Evolutionary conservation across 1,140 invertebrate genomes (phyloP), one percentile per base, ranked within the genome.

Genomic region (Geopemphigus sp.): DNA sequence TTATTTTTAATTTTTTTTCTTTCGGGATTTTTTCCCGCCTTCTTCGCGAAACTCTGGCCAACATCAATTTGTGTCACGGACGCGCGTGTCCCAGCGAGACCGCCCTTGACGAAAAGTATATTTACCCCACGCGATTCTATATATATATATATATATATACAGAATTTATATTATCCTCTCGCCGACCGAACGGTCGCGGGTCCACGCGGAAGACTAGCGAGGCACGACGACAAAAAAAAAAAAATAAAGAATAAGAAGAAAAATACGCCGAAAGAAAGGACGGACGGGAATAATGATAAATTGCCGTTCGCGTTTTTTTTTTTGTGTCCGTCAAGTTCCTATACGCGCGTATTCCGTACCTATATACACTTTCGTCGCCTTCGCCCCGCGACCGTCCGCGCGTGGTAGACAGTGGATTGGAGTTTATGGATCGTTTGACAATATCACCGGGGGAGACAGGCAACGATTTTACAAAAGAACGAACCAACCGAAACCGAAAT

Each of bases 281-380:
- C n/a, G n/a, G n/a, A n/a, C n/a, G n/a, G n/a, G 45, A 26, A 74
- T 74, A 74, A 74, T 74, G 72, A 74, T 74, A 74, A 74, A 74
- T 74, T 59, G 53, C 72, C 29, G 5, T 39, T 14, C 5, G 72
- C 53, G 29, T 74, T 74, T 74, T 74, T 45, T 74, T 32, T 17
- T 14, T 11, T n/a, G 39, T n/a, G 29, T 19, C 19, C 32, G 3
- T 1, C 63, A 10, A 17, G 15, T 14, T 53, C 47, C 39, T 12
- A 12, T 6, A 0, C 17, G 22, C 61, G 17, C 29, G 5, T 12
- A 17, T n/a, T 10, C 22, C 56, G 11, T 24, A n/a, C 11, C 19
- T 64, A 14, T 53, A 53, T 15, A 53, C 39, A 11, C 39, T 54
- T 2, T 64, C 61, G 8, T 5, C 19, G 1, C 17, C 1, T 19